phyloP scores from a whole-genome alignment of 2,888 invertebrate genomes.

The Liposcelis brunnea region DNA sequence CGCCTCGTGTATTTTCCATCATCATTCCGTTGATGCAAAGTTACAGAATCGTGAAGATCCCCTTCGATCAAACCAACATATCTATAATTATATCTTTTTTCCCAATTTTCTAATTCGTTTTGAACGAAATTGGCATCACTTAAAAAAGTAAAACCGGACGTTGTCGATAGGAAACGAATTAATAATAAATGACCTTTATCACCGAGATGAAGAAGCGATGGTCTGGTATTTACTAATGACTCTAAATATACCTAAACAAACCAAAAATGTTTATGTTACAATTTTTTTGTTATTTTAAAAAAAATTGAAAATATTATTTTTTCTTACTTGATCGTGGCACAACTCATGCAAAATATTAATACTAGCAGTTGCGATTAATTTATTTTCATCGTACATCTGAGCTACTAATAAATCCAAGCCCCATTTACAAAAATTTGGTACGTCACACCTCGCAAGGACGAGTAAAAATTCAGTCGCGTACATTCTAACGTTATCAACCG shows the following conservation, averaged over 20 bases:
- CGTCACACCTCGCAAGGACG: conserved; percentile 60
- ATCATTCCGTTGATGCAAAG: conserved; percentile 63
- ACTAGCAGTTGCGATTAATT: conserved; percentile 62
- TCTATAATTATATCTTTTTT: conserved; percentile 51
- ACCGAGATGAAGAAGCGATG: conserved; percentile 48
- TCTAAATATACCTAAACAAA: conserved; percentile 46
- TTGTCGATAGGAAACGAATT: conserved; percentile 55
- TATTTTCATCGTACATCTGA: conserved; percentile 70
- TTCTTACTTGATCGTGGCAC: conserved; percentile 64
- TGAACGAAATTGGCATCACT: conserved; percentile 43
- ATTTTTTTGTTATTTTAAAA: too few relatives aligned
- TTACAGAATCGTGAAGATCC: conserved; percentile 71
- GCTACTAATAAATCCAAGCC: conserved; percentile 67
- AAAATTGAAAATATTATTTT: too few relatives aligned
- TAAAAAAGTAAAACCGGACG: conserved; percentile 47
- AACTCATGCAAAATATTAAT: conserved; percentile 77
- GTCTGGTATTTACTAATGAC: conserved; percentile 55
- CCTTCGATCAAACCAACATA: conserved; percentile 84
- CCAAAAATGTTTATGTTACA: conserved; percentile 5
- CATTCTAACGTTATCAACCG: conserved; percentile 40
- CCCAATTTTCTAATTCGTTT: conserved; percentile 66
- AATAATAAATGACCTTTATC: conserved; percentile 63
- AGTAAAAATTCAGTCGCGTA: conserved; percentile 87
- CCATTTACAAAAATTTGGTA: conserved; percentile 65
- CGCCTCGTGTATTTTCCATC: conserved; percentile 57